Evolutionary conservation across 2,888 invertebrate species (phyloP).

Genomic region (Rutpela maculata): DNA sequence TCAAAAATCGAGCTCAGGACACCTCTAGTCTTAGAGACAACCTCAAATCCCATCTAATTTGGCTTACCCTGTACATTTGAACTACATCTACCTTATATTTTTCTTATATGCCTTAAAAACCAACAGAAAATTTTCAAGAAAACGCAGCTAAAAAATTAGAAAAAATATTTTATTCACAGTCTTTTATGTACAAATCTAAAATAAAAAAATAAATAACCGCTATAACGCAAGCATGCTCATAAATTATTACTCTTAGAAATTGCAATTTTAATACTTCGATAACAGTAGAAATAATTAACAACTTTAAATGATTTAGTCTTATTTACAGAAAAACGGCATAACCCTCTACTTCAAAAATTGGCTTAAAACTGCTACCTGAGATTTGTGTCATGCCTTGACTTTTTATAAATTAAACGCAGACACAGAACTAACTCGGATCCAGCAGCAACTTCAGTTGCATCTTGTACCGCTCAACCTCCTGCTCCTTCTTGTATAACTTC

Average conservation of each 20-base stretch:
- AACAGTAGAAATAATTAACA: slow-evolving; percentile 1
- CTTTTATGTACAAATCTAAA: slow-evolving; percentile 31
- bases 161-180: slow-evolving; percentile 34
- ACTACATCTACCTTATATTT: too few species aligned
- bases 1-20: too few species aligned
- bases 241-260: slow-evolving; percentile 15
- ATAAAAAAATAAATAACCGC: slow-evolving; percentile 31
- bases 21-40: too few species aligned
- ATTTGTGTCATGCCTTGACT: slow-evolving; percentile 18
- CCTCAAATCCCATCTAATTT: too few species aligned
- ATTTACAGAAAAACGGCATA: slow-evolving; percentile 15
- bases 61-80: too few species aligned
- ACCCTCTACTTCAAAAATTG: neutral
- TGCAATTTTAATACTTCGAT: slow-evolving; percentile 19
- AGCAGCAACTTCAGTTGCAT: slow-evolving; percentile 66
- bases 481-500: slow-evolving; percentile 68
- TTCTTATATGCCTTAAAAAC: too few species aligned
- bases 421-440: slow-evolving; percentile 59
- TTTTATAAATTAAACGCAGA: neutral
- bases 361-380: slow-evolving; percentile 24
- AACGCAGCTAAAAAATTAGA: slow-evolving; percentile 21
- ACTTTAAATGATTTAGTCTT: slow-evolving; percentile 1
- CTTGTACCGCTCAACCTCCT: slow-evolving; percentile 69
- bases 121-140: neutral
- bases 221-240: slow-evolving; percentile 1